Conservation (phyloP, 2,888 invertebrate species). For the Scaptomyza tumidula region DNA sequence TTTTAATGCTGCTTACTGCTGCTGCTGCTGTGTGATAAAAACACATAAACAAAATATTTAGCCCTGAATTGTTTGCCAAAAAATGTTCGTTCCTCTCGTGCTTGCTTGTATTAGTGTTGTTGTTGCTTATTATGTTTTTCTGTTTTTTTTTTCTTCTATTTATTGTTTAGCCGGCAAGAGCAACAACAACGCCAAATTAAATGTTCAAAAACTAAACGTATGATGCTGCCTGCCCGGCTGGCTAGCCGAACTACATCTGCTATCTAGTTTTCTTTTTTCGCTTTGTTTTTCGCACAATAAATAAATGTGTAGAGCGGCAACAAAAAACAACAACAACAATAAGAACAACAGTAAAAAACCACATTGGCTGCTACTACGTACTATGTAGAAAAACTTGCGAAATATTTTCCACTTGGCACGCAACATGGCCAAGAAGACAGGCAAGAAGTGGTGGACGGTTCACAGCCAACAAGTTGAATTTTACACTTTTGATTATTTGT, state of each 20-base stretch:
- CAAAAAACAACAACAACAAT: constrained; percentile 26
- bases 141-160: constrained; percentile 53
- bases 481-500: constrained; percentile 70
- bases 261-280: constrained; percentile 29
- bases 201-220: constrained; percentile 71
- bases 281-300: constrained; percentile 65
- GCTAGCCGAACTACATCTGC: constrained; percentile 25
- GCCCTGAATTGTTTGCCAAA: constrained; percentile 82
- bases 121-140: constrained; percentile 40
- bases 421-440: constrained; percentile 60
- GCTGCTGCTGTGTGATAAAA: constrained; percentile 42
- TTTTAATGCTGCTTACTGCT: constrained; percentile 24
- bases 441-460: constrained; percentile 15
- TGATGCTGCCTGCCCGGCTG: constrained; percentile 53
- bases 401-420: constrained; percentile 80
- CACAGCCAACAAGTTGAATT: constrained; percentile 58
- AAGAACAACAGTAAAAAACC: constrained; percentile 17
- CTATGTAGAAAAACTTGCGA: constrained; percentile 73
- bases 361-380: constrained; percentile 24
- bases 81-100: constrained; percentile 56
- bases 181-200: constrained; percentile 64
- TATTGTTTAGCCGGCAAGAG: constrained; percentile 68
- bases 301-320: constrained; percentile 61
- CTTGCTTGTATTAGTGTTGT: constrained; percentile 26
- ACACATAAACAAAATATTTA: constrained; percentile 78